A percentile compares a stretch with the other conserved stretches of the same genome.
phyloP scores from a whole-genome alignment of 2,797 vertebrate species.

The Rhyacichthys aspro region DNA sequence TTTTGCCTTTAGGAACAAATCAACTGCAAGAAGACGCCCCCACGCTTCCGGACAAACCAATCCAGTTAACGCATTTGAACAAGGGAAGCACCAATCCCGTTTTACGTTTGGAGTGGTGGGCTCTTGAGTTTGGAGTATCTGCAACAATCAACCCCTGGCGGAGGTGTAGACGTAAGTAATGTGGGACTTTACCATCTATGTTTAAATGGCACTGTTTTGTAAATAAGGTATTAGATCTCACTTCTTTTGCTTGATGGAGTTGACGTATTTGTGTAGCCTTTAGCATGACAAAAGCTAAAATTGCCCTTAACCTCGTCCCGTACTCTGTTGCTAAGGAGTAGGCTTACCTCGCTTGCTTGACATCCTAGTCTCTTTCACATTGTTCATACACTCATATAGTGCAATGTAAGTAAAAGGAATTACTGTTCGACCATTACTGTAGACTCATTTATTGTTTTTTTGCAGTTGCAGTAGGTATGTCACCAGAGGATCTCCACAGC shows the following conservation, averaged over 20 bases:
- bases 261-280: background rate
- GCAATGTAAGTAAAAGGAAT: background rate
- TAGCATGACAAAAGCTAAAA: slow-evolving; percentile 6
- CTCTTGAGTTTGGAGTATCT: slow-evolving; percentile 29
- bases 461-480: slow-evolving; percentile 39
- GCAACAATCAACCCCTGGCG: slow-evolving; percentile 3
- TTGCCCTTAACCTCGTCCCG: slow-evolving; percentile 4
- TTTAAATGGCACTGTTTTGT: background rate
- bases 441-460: background rate
- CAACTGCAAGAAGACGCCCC: rapidly evolving
- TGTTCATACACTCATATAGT: background rate
- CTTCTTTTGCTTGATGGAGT: background rate
- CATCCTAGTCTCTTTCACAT: slow-evolving; percentile 7
- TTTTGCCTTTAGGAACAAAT: slow-evolving; percentile 13
- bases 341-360: slow-evolving; percentile 30
- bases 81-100: slow-evolving; percentile 50
- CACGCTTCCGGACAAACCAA: slow-evolving; percentile 27
- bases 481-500: slow-evolving; percentile 54
- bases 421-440: background rate
- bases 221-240: rapidly evolving
- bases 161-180: slow-evolving; percentile 30
- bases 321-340: slow-evolving; percentile 45
- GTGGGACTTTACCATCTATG: background rate
- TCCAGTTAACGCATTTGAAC: slow-evolving; percentile 25
- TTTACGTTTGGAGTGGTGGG: background rate